These are phyloP conservation scores for Sipha maydis DNA, from an alignment of 2,888 invertebrate genomes.

Conservation along the genomic window DNA sequence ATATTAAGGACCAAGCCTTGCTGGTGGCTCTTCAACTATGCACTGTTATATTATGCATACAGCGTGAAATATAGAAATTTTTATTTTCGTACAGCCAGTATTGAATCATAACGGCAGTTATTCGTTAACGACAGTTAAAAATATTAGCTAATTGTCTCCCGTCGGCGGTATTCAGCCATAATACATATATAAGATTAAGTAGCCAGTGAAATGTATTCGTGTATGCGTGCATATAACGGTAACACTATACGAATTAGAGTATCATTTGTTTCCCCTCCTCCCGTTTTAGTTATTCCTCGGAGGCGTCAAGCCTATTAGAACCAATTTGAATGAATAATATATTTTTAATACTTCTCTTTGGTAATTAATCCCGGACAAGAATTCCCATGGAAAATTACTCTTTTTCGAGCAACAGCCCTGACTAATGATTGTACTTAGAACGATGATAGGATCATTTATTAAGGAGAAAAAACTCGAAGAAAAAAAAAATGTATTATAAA, in stretches of 20 bases:
- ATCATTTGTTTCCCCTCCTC: background rate
- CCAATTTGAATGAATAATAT: conserved; percentile 53
- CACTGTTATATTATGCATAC: too few species aligned
- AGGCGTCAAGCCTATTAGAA: conserved; percentile 36
- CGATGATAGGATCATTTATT: conserved; percentile 61
- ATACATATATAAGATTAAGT: too few species aligned
- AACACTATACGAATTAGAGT: background rate
- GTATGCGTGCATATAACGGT: background rate
- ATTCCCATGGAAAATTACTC: conserved; percentile 57
- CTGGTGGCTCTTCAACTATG: too few species aligned
- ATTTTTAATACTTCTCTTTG: conserved; percentile 52
- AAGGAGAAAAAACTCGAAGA: conserved; percentile 41
- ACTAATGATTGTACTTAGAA: conserved; percentile 60
- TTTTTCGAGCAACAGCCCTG: conserved; percentile 55
- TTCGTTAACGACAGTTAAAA: too few species aligned
- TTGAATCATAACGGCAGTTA: too few species aligned
- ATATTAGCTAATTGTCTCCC: too few species aligned
- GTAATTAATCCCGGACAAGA: conserved; percentile 53
- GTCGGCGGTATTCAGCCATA: too few species aligned
- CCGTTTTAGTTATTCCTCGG: background rate
- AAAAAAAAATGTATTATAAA: conserved; percentile 37
- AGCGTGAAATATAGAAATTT: too few species aligned
- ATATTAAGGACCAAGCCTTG: too few species aligned
- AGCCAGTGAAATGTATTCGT: background rate
- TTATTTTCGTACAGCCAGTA: too few species aligned